phyloP scores from a whole-genome alignment of 2,888 invertebrate species.

The Barypeithes pellucidus region DNA sequence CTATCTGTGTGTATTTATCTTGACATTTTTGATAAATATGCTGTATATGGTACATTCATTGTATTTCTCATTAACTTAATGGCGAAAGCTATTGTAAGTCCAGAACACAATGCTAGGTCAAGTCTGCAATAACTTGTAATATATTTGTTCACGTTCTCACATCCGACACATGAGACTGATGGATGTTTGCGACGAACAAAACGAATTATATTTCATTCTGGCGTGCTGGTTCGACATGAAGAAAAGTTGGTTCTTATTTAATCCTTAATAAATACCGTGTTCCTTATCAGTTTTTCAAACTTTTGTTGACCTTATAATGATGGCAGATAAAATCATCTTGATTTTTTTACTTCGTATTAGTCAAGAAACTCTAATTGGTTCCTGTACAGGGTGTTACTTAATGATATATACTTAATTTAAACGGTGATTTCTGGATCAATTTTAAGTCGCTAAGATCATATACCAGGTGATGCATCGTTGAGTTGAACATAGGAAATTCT shows the following conservation, averaged over 20 bases:
- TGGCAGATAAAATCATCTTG: background rate
- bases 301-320: background rate
- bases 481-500: too few species aligned
- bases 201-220: conserved; percentile 5
- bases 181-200: conserved; percentile 28
- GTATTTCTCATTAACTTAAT: conserved; percentile 25
- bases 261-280: background rate
- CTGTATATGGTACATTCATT: conserved; percentile 5
- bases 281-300: background rate
- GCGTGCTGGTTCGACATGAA: background rate
- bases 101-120: conserved; percentile 15
- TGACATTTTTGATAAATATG: conserved; percentile 1
- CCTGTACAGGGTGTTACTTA: too few species aligned
- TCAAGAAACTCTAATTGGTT: too few species aligned
- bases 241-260: background rate
- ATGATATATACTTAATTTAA: too few species aligned
- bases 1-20: background rate
- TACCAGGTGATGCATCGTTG: too few species aligned
- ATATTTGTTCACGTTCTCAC: conserved; percentile 28
- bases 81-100: conserved; percentile 13
- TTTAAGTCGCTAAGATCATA: too few species aligned
- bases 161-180: conserved; percentile 26
- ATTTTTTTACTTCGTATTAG: background rate
- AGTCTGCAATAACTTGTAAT: conserved; percentile 20
- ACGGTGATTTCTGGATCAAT: too few species aligned